phyloP scores from a whole-genome alignment of 1,140 invertebrate genomes.

The Maniola jurtina region DNA sequence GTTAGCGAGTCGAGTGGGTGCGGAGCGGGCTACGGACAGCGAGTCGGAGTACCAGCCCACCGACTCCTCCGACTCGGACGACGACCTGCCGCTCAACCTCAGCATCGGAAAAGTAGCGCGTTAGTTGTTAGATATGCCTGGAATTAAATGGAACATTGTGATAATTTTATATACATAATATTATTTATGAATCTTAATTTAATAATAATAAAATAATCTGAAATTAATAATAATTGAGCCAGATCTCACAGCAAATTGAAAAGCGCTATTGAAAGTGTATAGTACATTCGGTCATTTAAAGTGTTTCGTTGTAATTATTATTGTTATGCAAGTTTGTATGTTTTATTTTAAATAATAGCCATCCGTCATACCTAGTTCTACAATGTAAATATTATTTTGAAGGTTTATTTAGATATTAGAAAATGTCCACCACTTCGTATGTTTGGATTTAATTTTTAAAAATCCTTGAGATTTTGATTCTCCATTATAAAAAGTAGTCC shows the following conservation, averaged over 20 bases:
- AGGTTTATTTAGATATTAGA: too few species aligned
- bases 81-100: conserved; percentile 56
- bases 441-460: too few species aligned
- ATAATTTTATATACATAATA: conserved; percentile 29
- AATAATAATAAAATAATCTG: conserved; percentile 21
- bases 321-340: background rate
- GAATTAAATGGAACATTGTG: conserved; percentile 24
- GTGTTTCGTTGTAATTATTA: background rate
- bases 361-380: too few species aligned
- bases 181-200: background rate
- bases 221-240: conserved; percentile 16
- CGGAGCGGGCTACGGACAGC: background rate
- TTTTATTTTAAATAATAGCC: too few species aligned
- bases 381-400: too few species aligned
- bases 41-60: background rate
- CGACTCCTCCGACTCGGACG: conserved; percentile 40
- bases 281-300: too few species aligned
- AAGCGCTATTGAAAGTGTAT: background rate
- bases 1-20: background rate
- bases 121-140: background rate
- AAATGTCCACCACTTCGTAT: too few species aligned
- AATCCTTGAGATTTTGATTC: too few species aligned
- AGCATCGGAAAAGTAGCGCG: conserved; percentile 35
- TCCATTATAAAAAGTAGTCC: too few species aligned
- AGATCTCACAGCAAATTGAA: conserved; percentile 7